Conservation (phyloP, 2,797 vertebrate species). For the Carapus acus region DNA sequence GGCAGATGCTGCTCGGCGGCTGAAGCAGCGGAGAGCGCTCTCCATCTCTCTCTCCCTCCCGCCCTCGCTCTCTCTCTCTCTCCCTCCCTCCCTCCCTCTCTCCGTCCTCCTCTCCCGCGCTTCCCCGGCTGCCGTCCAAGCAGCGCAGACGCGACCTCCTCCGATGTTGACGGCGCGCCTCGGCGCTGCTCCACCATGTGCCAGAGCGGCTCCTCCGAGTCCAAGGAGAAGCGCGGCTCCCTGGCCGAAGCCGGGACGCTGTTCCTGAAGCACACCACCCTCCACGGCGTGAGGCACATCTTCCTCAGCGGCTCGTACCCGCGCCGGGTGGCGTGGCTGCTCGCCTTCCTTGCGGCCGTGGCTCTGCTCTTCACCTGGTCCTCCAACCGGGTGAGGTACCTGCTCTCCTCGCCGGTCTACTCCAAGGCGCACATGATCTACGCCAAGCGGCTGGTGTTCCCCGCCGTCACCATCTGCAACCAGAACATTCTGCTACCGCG, state of each 20-base stretch:
- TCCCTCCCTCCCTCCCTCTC: constrained; percentile 20
- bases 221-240: constrained; percentile 56
- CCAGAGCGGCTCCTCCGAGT: constrained; percentile 59
- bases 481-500: constrained; percentile 76
- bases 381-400: constrained; percentile 75
- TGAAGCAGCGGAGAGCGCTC: constrained; percentile 36
- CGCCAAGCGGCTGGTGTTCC: constrained; percentile 76
- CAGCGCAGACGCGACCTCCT: constrained; percentile 40
- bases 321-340: constrained; percentile 73
- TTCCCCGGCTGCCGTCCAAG: constrained; percentile 42
- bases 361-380: constrained; percentile 78
- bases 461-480: constrained; percentile 81
- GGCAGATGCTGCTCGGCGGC: constrained; percentile 48
- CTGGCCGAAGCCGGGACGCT: constrained; percentile 69
- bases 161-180: constrained; percentile 45
- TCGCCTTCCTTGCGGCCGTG: constrained; percentile 70
- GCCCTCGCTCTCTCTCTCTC: constrained; percentile 11
- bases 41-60: constrained; percentile 10
- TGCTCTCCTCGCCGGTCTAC: constrained; percentile 78
- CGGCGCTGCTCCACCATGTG: constrained; percentile 62
- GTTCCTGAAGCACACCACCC: constrained; percentile 74
- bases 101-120: constrained; percentile 16
- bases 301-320: constrained; percentile 73
- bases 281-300: constrained; percentile 74
- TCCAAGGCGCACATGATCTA: constrained; percentile 79